phyloP scores from a whole-genome alignment of 1,140 invertebrate genomes.

The Dufourea novaeangliae region DNA sequence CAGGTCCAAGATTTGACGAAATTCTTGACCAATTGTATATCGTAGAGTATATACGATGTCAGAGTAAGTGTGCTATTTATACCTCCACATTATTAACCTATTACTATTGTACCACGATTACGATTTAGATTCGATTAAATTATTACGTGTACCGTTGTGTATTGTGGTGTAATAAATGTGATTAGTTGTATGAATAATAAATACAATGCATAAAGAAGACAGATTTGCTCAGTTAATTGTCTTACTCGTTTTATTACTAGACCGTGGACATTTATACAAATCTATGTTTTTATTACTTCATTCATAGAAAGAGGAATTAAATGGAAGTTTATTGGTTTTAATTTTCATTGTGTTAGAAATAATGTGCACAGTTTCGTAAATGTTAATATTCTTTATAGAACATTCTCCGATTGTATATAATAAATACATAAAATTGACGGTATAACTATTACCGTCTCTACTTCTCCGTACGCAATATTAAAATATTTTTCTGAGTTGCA shows the following conservation, averaged over 20 bases:
- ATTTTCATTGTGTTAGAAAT: too few species aligned
- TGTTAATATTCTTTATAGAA: too few species aligned
- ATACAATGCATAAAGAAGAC: slow-evolving; percentile 58
- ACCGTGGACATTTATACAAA: too few species aligned
- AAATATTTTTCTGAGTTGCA: too few species aligned
- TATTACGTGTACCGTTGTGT: slow-evolving; percentile 80
- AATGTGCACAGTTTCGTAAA: too few species aligned
- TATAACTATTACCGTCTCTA: too few species aligned
- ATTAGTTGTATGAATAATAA: slow-evolving; percentile 77
- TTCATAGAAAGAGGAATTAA: too few species aligned
- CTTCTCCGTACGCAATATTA: too few species aligned
- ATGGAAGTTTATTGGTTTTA: too few species aligned
- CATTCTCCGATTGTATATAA: too few species aligned
- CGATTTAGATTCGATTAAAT: slow-evolving; percentile 79
- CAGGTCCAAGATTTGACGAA: slow-evolving; percentile 9
- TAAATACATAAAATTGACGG: too few species aligned
- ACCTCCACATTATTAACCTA: slow-evolving; percentile 77
- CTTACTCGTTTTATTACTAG: not conserved
- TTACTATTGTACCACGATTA: slow-evolving; percentile 78
- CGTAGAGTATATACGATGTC: slow-evolving; percentile 66
- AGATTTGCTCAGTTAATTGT: not conserved
- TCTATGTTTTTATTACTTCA: too few species aligned
- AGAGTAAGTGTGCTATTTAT: slow-evolving; percentile 79
- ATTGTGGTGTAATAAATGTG: slow-evolving; percentile 81
- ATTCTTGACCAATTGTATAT: slow-evolving; percentile 61